A percentile compares a stretch with the other conserved stretches of the same genome.
Evolutionary conservation across 2,888 invertebrate species (phyloP).

Genomic region (Exephanes ischioxanthus): DNA sequence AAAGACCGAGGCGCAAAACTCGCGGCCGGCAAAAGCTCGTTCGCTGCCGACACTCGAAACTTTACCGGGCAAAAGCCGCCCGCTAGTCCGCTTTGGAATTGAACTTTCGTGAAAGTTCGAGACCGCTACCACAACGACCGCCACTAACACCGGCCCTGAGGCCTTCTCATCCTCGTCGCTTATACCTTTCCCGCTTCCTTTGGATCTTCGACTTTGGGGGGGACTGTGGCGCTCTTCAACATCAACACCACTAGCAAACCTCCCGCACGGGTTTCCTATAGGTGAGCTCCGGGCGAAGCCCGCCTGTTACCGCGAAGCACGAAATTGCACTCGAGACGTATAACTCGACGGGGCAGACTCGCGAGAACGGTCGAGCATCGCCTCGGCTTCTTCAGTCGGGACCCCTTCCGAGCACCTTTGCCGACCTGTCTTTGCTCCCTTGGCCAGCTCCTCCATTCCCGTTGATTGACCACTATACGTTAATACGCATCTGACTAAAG

Average conservation of each 20-base stretch:
- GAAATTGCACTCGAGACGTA: conserved; percentile 72
- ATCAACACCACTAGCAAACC: conserved; percentile 44
- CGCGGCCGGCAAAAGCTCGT: conserved; percentile 61
- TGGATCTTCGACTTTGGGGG: conserved; percentile 42
- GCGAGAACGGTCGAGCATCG: conserved; percentile 64
- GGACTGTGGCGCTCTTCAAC: conserved; percentile 45
- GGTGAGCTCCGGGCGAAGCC: conserved; percentile 60
- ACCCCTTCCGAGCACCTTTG: conserved; percentile 27
- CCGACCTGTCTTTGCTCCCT: conserved; percentile 9
- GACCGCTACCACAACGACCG: conserved; percentile 50
- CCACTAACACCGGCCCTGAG: conserved; percentile 42
- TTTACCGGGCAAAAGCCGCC: conserved; percentile 53
- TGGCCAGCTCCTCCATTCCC: not conserved
- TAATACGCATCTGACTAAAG: conserved; percentile 59
- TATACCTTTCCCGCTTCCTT: conserved; percentile 43
- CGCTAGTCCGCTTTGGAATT: conserved; percentile 61
- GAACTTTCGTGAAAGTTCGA: conserved; percentile 65
- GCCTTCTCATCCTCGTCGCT: conserved; percentile 53
- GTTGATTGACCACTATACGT: conserved; percentile 16
- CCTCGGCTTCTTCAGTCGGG: conserved; percentile 26
- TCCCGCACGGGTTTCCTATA: conserved; percentile 27
- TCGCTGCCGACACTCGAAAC: conserved; percentile 64
- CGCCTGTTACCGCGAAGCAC: conserved; percentile 72
- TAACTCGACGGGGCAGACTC: conserved; percentile 62
- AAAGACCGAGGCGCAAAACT: conserved; percentile 52